Conservation (phyloP, 2,888 invertebrate species). For the Xanthorhoe designata region DNA sequence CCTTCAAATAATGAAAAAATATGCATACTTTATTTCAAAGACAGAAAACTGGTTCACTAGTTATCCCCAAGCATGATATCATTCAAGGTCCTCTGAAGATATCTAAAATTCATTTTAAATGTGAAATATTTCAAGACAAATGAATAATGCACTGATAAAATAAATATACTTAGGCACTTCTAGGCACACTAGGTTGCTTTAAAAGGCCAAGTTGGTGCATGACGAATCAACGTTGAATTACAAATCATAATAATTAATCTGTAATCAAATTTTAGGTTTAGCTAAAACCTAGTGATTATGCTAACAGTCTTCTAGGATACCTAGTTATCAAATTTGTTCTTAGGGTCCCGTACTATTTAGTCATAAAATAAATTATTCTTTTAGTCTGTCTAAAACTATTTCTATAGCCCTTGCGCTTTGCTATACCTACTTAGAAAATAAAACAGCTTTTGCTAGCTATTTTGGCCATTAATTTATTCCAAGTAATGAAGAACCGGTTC, state of each 20-base stretch:
- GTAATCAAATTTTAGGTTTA: slow-evolving; percentile 24
- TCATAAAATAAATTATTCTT: not conserved
- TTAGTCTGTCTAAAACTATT: too few relatives aligned
- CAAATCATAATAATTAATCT: slow-evolving; percentile 20
- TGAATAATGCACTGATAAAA: not conserved
- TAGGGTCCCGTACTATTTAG: not conserved
- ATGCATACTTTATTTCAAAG: slow-evolving; percentile 6
- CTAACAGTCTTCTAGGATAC: slow-evolving; percentile 23
- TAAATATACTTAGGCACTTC: too few relatives aligned
- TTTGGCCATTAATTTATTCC: too few relatives aligned
- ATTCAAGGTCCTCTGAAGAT: not conserved
- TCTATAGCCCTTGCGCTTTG: too few relatives aligned
- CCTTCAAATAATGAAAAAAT: slow-evolving; percentile 7
- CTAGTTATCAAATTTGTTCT: not conserved
- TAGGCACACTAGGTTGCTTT: not conserved
- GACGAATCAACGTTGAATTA: slow-evolving; percentile 18
- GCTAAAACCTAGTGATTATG: slow-evolving; percentile 29
- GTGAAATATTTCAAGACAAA: not conserved
- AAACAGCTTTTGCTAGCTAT: too few relatives aligned
- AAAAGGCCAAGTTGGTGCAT: slow-evolving; percentile 15
- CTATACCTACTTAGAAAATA: too few relatives aligned
- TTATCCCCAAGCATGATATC: not conserved
- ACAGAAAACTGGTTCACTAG: not conserved
- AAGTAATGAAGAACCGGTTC: too few relatives aligned
- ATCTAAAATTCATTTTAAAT: not conserved